Conservation (phyloP, 2,888 invertebrate species). For the Arrhopalites spinosus region DNA sequence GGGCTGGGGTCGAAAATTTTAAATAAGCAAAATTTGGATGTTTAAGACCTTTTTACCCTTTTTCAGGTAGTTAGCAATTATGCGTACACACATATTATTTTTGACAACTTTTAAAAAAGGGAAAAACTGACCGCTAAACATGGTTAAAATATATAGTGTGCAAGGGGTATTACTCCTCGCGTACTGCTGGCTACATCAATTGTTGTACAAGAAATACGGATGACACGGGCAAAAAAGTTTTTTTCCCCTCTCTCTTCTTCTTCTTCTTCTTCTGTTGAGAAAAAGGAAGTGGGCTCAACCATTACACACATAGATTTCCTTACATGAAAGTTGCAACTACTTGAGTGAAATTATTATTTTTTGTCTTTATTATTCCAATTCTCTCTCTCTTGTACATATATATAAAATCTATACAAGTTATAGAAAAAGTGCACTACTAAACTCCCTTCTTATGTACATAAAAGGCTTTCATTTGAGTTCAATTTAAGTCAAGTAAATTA, state of each 20-base stretch:
- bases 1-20: too few relatives aligned
- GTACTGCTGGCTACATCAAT: too few relatives aligned
- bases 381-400: too few relatives aligned
- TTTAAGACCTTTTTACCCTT: too few relatives aligned
- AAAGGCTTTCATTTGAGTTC: slow-evolving; percentile 3
- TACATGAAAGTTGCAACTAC: not conserved
- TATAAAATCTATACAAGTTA: too few relatives aligned
- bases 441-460: not conserved
- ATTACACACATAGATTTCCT: not conserved
- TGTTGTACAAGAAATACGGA: slow-evolving; percentile 4
- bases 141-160: too few relatives aligned
- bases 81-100: too few relatives aligned
- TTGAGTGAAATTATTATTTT: not conserved
- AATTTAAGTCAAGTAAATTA: slow-evolving; percentile 8
- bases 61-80: too few relatives aligned
- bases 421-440: not conserved
- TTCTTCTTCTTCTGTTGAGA: not conserved
- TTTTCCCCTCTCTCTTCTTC: not conserved
- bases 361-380: not conserved
- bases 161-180: too few relatives aligned
- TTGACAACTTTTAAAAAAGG: too few relatives aligned
- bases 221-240: slow-evolving; percentile 16
- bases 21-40: too few relatives aligned
- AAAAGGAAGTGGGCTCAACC: slow-evolving; percentile 32
- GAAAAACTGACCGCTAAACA: too few relatives aligned